Conservation (phyloP, 1,140 invertebrate species). For the Orussus abietinus region DNA sequence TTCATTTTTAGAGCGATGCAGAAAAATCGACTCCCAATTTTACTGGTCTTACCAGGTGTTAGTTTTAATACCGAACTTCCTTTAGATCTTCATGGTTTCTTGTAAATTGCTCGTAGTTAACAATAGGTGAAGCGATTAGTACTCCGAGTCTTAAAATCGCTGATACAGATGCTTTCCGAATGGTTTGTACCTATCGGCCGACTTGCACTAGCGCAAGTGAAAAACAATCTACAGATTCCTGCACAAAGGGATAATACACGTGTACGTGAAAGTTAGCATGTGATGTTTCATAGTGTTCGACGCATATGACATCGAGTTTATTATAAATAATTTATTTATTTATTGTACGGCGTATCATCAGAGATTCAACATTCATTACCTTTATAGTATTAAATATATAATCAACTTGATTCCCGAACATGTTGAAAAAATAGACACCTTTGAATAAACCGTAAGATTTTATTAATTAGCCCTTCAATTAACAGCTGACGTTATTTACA, state of each 20-base stretch:
- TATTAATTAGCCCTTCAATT: neutral
- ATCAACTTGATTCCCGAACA: slow-evolving; percentile 4
- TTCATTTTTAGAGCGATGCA: neutral
- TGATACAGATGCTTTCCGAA: neutral
- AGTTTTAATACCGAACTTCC: neutral
- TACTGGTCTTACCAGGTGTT: neutral
- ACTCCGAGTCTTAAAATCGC: neutral
- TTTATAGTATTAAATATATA: slow-evolving; percentile 18
- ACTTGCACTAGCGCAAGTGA: neutral
- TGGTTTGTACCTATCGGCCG: neutral
- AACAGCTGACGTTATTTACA: neutral
- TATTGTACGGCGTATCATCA: slow-evolving; percentile 11
- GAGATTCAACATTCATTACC: slow-evolving; percentile 10
- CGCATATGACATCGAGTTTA: slow-evolving; percentile 2
- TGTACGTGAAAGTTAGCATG: neutral
- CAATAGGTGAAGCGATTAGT: neutral
- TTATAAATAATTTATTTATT: slow-evolving; percentile 15
- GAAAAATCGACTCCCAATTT: neutral
- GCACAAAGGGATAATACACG: slow-evolving; percentile 1
- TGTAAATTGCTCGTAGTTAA: neutral
- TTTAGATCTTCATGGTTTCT: neutral
- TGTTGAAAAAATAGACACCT: neutral
- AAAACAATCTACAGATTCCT: neutral
- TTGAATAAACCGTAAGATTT: neutral
- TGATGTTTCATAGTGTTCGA: neutral